Percentiles rank a stretch among this genome's conserved stretches.
These are phyloP conservation scores for Anoura caudifer DNA, from an alignment of 2,113 vertebrate genomes.

Conservation along the genomic window DNA sequence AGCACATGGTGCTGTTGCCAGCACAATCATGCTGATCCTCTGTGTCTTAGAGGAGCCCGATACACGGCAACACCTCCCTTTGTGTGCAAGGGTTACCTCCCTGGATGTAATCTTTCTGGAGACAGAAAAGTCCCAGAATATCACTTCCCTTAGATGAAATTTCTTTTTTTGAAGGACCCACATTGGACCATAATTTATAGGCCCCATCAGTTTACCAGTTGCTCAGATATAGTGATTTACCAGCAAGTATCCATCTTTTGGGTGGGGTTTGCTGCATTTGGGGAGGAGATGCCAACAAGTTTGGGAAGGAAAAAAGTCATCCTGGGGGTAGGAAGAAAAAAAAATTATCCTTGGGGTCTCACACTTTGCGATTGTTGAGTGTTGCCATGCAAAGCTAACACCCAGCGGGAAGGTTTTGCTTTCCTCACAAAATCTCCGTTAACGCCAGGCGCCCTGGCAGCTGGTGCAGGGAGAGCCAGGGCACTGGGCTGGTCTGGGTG, in stretches of 20 bases:
- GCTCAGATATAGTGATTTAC: neutral
- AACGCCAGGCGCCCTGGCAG: conserved; percentile 64
- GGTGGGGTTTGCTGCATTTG: neutral
- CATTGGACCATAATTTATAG: neutral
- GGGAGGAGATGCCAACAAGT: neutral
- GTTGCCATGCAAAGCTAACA: conserved; percentile 75
- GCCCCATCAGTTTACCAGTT: neutral
- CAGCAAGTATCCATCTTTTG: neutral
- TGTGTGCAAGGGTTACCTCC: neutral
- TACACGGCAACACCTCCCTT: neutral
- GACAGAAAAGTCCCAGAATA: neutral
- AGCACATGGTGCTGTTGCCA: neutral
- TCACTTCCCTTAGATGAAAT: neutral
- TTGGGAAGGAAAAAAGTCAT: neutral
- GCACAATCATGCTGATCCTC: neutral
- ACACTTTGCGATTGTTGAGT: conserved; percentile 41
- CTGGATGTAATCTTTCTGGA: neutral
- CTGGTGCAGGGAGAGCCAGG: conserved; percentile 65
- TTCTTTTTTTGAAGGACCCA: neutral
- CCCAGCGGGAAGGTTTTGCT: conserved; percentile 74
- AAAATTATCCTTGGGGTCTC: neutral
- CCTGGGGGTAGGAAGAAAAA: conserved; percentile 44
- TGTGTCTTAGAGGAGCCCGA: fast-evolving
- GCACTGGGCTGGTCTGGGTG: conserved; percentile 63
- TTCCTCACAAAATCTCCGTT: conserved; percentile 75